Base-by-base conservation (phyloP, 2,888 invertebrate species). In the Eupithecia pulchellata region DNA sequence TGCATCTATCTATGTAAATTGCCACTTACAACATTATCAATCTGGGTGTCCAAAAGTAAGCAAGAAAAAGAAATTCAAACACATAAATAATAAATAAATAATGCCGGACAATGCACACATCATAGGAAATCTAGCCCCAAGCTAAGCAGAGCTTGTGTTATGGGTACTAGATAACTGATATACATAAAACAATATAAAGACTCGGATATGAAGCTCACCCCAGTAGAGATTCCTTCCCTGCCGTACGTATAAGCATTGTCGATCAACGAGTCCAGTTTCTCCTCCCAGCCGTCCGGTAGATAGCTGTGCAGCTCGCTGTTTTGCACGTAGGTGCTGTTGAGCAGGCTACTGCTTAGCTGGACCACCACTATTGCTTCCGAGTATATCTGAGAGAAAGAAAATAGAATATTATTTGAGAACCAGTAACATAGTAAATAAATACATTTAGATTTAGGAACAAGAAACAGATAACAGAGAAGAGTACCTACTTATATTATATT, bases 231-330 rank as follows among this genome's bases (percentile, higher is more conserved):
- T 82, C 98, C 98, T 85, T 98, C 97, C 77, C 99, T 95, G 1
- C 99, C 99, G 87, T 99, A 98, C 32, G 97, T 96, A 86, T 99
- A 99, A 0, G 98, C 98, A 90, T 99, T 98, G 81, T 98, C 98
- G 14, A 99, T 95, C 76, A 98, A 96, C 25, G 98, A 97, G 89
- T 98, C 98, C 57, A 99, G 95, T 70, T 98, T 97, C 64, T 97
- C 96, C 82, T 97, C 96, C 95, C 97, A 96, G 5, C 97, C 96
- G 70, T 97, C 97, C 0, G 99, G 99, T 67, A 99, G 92, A 84
- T 98, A 96, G 82, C 97, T 96, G 79, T 97, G 95, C 68, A 97
- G 91, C 82, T 98, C 98, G 39, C 98, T 98, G 91, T 99, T 97
- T 84, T 98, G 97, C 9, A 98, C 97, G 63, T 98, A 96, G 0